A percentile compares a stretch with the other conserved stretches of the same genome.
Conservation (phyloP, 2,113 vertebrate species). For the Python bivittatus region DNA sequence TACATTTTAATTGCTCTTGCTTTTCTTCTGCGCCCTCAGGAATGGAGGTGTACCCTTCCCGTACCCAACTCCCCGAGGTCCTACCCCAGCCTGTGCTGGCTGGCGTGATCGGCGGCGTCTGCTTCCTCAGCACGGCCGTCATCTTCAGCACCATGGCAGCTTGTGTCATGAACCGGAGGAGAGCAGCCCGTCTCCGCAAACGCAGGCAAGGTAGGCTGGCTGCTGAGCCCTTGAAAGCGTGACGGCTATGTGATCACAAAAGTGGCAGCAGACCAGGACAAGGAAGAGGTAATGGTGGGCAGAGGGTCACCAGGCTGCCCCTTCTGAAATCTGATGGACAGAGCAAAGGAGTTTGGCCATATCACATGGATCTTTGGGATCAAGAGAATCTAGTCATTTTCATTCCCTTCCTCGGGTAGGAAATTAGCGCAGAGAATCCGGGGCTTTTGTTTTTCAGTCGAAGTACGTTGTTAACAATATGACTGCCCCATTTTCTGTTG, state of each 20-base stretch:
- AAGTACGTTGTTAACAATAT: too few relatives aligned
- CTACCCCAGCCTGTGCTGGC: conserved; percentile 88
- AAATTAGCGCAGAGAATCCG: background rate
- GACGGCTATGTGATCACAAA: background rate
- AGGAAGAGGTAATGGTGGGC: too few relatives aligned
- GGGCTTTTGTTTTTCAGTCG: too few relatives aligned
- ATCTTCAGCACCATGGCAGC: conserved; percentile 85
- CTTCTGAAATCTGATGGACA: rapidly evolving
- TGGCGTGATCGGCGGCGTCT: conserved; percentile 86
- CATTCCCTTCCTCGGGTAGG: background rate
- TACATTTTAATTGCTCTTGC: background rate
- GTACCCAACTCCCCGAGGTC: conserved; percentile 81
- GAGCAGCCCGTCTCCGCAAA: conserved; percentile 65
- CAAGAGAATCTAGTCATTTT: background rate
- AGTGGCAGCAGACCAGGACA: background rate
- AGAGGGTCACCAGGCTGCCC: rapidly evolving
- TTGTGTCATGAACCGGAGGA: conserved; percentile 86
- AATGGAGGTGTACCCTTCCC: conserved; percentile 88
- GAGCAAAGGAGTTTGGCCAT: background rate
- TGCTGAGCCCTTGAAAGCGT: background rate
- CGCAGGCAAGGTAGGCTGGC: conserved; percentile 70
- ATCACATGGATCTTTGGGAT: background rate
- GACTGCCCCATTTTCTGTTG: too few relatives aligned
- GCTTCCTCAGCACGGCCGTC: conserved; percentile 89
- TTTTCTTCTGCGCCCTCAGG: conserved; percentile 68